Conservation (phyloP, 2,113 vertebrate species). For the Stercorarius parasiticus region DNA sequence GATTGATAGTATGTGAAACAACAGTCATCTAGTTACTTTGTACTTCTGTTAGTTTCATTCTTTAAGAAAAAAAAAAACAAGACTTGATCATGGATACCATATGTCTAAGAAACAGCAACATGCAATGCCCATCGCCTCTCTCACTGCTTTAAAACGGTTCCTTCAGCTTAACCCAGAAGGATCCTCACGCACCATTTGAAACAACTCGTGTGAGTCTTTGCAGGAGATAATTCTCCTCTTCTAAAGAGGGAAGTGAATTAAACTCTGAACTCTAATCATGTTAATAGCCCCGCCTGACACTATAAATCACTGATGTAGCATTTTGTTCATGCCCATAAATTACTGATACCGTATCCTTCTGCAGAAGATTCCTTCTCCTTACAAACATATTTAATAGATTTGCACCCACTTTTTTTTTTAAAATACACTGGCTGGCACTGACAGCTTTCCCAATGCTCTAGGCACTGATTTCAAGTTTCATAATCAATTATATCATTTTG, state of each 20-base stretch:
- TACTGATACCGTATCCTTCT: background rate
- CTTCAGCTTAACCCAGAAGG: background rate
- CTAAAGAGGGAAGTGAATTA: constrained; percentile 32
- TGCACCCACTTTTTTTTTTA: background rate
- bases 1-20: background rate
- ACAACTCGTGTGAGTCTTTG: background rate
- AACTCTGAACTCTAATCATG: constrained; percentile 34
- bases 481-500: constrained; percentile 57
- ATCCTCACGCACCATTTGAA: background rate
- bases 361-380: background rate
- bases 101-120: background rate
- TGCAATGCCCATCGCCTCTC: background rate
- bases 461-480: constrained; percentile 42
- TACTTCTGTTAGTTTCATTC: background rate
- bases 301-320: constrained; percentile 8
- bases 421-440: background rate
- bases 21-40: background rate
- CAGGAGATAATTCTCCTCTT: background rate
- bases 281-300: background rate
- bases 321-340: background rate
- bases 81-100: background rate
- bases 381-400: constrained; percentile 19
- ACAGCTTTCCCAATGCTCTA: constrained; percentile 8
- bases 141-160: background rate
- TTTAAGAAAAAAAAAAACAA: background rate